Conservation (phyloP, 1,140 invertebrate species). For the Uloborus diversus region DNA sequence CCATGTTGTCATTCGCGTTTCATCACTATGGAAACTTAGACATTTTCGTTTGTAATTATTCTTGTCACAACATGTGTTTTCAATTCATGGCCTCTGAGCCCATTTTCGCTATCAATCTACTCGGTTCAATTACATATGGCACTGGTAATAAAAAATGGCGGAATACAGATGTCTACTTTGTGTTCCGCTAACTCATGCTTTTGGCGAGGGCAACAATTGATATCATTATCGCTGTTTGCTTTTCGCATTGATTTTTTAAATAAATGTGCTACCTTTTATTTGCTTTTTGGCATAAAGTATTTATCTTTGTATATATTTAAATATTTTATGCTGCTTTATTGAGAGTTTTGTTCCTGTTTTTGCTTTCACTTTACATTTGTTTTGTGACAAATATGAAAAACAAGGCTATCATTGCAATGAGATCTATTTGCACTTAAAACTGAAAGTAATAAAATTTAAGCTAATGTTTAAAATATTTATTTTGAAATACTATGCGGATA, state of each 20-base stretch:
- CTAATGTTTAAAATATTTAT: no score
- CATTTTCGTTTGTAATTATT: slow-evolving; percentile 44
- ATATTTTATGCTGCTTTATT: no score
- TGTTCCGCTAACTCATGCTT: background rate
- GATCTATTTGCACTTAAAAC: no score
- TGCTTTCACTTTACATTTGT: no score
- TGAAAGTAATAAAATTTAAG: no score
- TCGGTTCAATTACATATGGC: slow-evolving; percentile 28
- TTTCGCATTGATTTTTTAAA: slow-evolving; percentile 15
- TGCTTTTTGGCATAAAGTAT: no score
- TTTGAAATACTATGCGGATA: no score
- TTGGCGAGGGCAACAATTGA: background rate
- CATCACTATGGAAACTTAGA: slow-evolving; percentile 32
- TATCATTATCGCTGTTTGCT: slow-evolving; percentile 4
- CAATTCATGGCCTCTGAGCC: slow-evolving; percentile 18
- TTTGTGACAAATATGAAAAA: no score
- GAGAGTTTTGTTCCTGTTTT: no score
- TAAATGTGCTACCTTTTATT: no score
- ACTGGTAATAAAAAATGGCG: background rate
- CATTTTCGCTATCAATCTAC: slow-evolving; percentile 33
- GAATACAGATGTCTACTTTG: background rate
- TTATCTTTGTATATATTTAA: no score
- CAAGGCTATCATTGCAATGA: no score
- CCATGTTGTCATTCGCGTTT: slow-evolving; percentile 40
- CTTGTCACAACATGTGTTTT: slow-evolving; percentile 49